These are phyloP conservation scores for Clitarchus hookeri DNA, from an alignment of 2,888 invertebrate genomes.

Conservation along the genomic window DNA sequence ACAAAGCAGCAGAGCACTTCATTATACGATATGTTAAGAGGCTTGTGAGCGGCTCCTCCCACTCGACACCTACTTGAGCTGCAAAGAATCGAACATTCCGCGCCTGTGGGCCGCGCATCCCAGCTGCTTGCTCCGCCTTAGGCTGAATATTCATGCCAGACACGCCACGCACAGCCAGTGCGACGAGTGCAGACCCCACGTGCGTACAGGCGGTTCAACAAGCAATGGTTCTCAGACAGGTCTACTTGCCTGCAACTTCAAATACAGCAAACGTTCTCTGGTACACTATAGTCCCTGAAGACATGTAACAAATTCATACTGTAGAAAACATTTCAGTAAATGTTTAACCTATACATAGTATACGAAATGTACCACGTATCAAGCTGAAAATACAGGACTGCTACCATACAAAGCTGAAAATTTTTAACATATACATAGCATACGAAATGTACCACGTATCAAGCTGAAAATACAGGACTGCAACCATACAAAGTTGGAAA, in stretches of 20 bases:
- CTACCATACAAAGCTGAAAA: too few relatives aligned
- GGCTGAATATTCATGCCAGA: conserved; percentile 3
- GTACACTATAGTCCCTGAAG: too few relatives aligned
- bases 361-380: too few relatives aligned
- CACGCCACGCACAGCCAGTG: not conserved
- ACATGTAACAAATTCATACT: too few relatives aligned
- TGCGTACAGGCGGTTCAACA: not conserved
- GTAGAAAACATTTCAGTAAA: too few relatives aligned
- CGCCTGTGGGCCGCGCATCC: not conserved
- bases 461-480: too few relatives aligned
- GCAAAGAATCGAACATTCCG: not conserved
- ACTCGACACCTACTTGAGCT: not conserved
- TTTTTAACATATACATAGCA: too few relatives aligned
- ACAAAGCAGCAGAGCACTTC: not conserved
- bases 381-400: too few relatives aligned
- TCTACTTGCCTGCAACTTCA: not conserved
- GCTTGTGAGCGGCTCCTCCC: not conserved
- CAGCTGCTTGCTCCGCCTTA: not conserved
- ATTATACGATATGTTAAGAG: conserved; percentile 8
- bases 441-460: too few relatives aligned
- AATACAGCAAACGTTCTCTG: too few relatives aligned
- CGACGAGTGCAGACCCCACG: not conserved
- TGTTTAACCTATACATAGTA: too few relatives aligned
- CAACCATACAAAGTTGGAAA: too few relatives aligned
- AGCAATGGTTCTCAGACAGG: not conserved